Conservation (phyloP, 2,113 vertebrate genomes). For the Cavia porcellus region DNA sequence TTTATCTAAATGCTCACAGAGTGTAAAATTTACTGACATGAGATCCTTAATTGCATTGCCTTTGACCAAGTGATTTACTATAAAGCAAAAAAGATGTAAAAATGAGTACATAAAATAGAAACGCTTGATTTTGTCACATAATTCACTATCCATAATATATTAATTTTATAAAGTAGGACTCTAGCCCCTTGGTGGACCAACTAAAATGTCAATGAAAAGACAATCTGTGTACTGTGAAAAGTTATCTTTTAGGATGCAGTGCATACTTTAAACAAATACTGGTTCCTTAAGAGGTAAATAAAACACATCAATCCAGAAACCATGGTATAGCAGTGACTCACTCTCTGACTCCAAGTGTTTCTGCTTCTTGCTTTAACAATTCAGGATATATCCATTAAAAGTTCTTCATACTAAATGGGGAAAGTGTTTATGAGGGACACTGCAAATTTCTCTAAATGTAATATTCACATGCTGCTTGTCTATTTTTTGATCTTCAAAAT, state of each 20-base stretch:
- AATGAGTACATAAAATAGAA: not conserved
- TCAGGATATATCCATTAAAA: not conserved
- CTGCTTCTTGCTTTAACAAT: not conserved
- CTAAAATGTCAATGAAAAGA: not conserved
- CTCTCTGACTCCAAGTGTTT: not conserved
- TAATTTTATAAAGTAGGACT: not conserved
- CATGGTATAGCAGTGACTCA: not conserved
- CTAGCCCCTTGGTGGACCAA: not conserved
- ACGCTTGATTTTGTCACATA: not conserved
- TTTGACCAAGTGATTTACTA: not conserved
- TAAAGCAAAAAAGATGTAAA: not conserved
- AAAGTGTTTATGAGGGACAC: not conserved
- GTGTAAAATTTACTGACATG: not conserved
- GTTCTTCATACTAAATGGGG: not conserved
- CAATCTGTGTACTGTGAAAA: not conserved
- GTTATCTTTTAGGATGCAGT: not conserved
- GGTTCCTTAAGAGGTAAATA: not conserved
- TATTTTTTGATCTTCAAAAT: not conserved
- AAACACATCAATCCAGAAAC: not conserved
- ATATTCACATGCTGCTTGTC: not conserved
- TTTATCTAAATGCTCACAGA: not conserved
- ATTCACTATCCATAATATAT: not conserved
- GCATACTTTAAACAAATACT: not conserved
- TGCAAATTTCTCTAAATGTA: not conserved
- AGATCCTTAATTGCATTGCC: not conserved